Percentiles rank a stretch among this genome's conserved stretches.
phyloP scores from a whole-genome alignment of 2,888 invertebrate species.

The Torymus auratus region DNA sequence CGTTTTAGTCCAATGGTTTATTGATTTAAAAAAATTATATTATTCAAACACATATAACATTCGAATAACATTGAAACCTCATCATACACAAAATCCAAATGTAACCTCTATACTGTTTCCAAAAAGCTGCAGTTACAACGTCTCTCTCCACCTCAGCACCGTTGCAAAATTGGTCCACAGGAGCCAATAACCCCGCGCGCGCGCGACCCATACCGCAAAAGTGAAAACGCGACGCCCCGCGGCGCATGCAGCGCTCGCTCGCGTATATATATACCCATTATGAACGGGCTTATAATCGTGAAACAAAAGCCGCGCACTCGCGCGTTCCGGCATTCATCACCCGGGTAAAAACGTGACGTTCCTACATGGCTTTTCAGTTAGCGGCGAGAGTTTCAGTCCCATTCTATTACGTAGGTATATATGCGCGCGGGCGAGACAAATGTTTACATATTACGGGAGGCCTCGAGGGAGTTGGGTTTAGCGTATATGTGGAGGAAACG shows the following conservation, averaged over 20 bases:
- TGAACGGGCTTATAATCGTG: slow-evolving; percentile 30
- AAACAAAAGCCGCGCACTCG: slow-evolving; percentile 19
- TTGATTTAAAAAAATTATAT: no score
- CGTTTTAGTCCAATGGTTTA: no score
- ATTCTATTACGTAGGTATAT: not conserved
- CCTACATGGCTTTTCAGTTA: slow-evolving; percentile 36
- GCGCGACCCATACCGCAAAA: slow-evolving; percentile 23
- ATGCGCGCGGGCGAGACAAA: slow-evolving; percentile 17
- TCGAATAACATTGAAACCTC: no score
- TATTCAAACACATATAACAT: no score
- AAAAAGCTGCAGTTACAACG: not conserved
- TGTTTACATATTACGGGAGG: slow-evolving; percentile 33
- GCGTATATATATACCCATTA: slow-evolving; percentile 12
- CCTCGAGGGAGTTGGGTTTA: not conserved
- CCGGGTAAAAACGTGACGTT: slow-evolving; percentile 48
- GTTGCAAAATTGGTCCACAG: slow-evolving; percentile 34
- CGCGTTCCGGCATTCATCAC: slow-evolving; percentile 32
- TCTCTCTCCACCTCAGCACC: not conserved
- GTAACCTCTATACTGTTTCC: no score
- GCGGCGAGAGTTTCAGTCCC: not conserved
- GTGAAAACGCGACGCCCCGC: slow-evolving; percentile 42
- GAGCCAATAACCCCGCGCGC: slow-evolving; percentile 25
- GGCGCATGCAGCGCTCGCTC: not conserved
- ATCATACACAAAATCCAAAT: no score
- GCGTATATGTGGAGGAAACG: slow-evolving; percentile 20